Percentiles rank a stretch among this genome's conserved stretches.
These are phyloP conservation scores for Rhegmatorhina hoffmannsi DNA, from an alignment of 2,113 vertebrate species.

Conservation along the genomic window DNA sequence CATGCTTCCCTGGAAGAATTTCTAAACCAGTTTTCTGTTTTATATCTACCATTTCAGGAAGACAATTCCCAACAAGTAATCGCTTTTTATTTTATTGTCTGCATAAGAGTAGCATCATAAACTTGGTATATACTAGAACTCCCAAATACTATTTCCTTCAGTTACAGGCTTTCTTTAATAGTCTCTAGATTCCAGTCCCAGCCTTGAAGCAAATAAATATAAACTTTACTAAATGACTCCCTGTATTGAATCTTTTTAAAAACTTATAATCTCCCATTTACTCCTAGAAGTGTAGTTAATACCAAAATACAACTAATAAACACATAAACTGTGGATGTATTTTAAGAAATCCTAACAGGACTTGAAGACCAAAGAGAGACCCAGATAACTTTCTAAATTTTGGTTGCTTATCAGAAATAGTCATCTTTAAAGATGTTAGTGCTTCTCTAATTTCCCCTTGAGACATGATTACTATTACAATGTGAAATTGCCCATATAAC, in stretches of 20 bases:
- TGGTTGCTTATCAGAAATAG: not conserved
- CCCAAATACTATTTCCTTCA: not conserved
- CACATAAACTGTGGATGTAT: not conserved
- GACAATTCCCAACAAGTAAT: not conserved
- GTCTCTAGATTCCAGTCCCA: not conserved
- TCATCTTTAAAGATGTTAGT: not conserved
- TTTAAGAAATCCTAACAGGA: not conserved
- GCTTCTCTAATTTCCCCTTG: not conserved
- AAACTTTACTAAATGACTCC: not conserved
- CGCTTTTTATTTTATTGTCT: not conserved
- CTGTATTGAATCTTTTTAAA: not conserved
- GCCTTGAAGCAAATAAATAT: not conserved
- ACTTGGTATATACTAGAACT: not conserved
- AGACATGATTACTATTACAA: not conserved
- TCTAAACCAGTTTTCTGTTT: not conserved
- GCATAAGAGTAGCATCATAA: not conserved
- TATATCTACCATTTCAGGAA: slow-evolving; percentile 20
- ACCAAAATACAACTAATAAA: not conserved
- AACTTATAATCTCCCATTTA: not conserved
- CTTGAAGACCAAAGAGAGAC: not conserved
- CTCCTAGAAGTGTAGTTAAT: not conserved
- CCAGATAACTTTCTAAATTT: not conserved
- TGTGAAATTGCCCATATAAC: not conserved
- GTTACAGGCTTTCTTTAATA: not conserved
- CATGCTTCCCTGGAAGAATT: not conserved